Evolutionary conservation across 2,888 invertebrate genomes (phyloP), one percentile per base, ranked within the genome.

Genomic region (Cataglyphis altisquamis): DNA sequence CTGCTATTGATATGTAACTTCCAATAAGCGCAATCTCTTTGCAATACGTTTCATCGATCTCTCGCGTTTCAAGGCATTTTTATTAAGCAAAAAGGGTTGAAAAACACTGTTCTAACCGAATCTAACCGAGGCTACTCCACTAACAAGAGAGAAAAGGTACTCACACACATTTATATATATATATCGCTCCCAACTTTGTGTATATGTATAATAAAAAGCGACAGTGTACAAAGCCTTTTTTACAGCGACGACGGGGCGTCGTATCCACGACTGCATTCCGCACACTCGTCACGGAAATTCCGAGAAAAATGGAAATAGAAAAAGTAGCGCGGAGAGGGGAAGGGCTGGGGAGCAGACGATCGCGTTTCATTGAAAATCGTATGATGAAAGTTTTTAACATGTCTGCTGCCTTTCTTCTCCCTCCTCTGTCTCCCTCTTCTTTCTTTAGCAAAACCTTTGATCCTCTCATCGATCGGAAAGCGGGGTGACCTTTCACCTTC

Each of bases 351-450:
- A 6, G 52, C n/a, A 8, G n/a, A n/a, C 73, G 82, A 90, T 89
- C 83, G 72, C 70, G 82, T 87, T 90, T 89, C 84, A 90, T 90
- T 87, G 87, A 89, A 86, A 89, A 87, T 86, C 84, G 86, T 84
- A 84, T 77, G 86, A 83, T 82, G 84, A 86, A 84, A 89, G 84
- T 90, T 87, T 70, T 86, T 77, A 86, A 87, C 80, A 72, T 29
- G 57, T 25, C n/a, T 25, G 25, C 41, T 64, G 62, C 21, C 48
- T 48, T 36, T 25, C 36, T 67, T 8, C 39, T 70, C 41, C 4
- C 62, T 64, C 41, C 10, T 52, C 29, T 12, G n/a, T 64, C 36
- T 4, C 8, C 21, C 6, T 10, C n/a, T 41, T 52, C 52, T 57
- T 25, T 68, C 66, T 70, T 74, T 15, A 0, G 45, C 60, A 32